A percentile compares a stretch with the other conserved stretches of the same genome.
These are phyloP conservation scores for Latrodectus geometricus DNA, from an alignment of 1,140 invertebrate species.

Conservation along the genomic window DNA sequence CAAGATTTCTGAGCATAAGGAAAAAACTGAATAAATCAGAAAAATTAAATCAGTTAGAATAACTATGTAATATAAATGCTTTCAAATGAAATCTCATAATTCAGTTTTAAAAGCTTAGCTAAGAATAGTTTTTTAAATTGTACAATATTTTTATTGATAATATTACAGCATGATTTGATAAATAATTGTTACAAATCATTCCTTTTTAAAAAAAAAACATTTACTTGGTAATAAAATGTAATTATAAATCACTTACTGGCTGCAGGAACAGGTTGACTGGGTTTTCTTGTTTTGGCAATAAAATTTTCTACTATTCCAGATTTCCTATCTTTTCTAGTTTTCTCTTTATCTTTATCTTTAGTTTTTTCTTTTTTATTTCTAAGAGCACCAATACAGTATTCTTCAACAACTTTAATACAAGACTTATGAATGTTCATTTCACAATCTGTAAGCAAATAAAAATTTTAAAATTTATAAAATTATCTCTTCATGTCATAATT, in stretches of 20 bases:
- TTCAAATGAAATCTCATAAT: no score
- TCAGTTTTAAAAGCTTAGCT: no score
- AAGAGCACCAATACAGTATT: slow-evolving; percentile 84
- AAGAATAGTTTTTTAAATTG: no score
- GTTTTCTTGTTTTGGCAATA: slow-evolving; percentile 64
- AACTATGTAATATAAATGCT: no score
- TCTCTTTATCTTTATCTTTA: slow-evolving; percentile 62
- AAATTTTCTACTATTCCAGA: slow-evolving; percentile 68
- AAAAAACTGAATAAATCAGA: no score
- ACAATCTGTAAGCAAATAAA: slow-evolving; percentile 78
- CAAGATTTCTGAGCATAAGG: no score
- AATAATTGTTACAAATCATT: not conserved
- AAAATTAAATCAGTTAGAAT: no score
- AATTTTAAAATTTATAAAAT: no score
- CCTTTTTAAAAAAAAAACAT: not conserved
- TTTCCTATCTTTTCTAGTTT: slow-evolving; percentile 63
- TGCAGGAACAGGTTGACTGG: slow-evolving; percentile 59
- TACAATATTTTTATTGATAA: no score
- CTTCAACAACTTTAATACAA: slow-evolving; percentile 85
- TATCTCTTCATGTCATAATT: no score
- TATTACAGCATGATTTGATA: not conserved
- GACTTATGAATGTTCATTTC: slow-evolving; percentile 87
- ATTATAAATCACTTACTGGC: slow-evolving; percentile 53
- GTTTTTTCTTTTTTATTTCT: slow-evolving; percentile 73
- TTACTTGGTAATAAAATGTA: not conserved